Base-by-base conservation (phyloP, 35 echinoderm and acorn worm genomes). In the Strongylocentrotus purpuratus region DNA sequence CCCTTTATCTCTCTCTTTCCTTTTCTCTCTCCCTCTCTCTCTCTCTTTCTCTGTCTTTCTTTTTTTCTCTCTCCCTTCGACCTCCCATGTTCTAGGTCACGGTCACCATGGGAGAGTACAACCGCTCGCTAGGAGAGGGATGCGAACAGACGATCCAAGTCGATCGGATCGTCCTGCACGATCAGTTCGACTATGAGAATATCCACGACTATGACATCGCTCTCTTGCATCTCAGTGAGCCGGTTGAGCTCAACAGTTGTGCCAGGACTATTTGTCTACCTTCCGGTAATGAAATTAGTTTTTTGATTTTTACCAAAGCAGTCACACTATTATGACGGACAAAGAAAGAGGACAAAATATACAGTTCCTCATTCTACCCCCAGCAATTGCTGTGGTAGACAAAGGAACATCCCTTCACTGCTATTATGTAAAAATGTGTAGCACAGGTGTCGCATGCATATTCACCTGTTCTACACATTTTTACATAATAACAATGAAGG, bases 221-320 rank as follows among this genome's bases (percentile, higher is more conserved):
- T 41, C 45, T 89, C 33, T 89, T 89, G 87, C 87, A 89, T 46
- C 87, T 89, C 33, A 41, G 33, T 10, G 87, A 89, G 18, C 87
- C 87, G 14, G 87, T 41, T 33, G 87, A 89, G 11, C 87, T 89
- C 87, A 89, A 89, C 33, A 41, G 33, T 31, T 89, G 87, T 89
- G 87, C 20, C 45, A 32, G 87, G n/a, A 89, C 87, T 33, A 89
- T 89, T 46, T 89, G 87, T 46, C 87, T 89, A 7, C 87, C 87
- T 41, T 17, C 33, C 14, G 87, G 87, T 89, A 89, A 33, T 89
- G 0, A 4, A 78, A 22, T 78, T 78, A 28, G 7, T 78, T 28
- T 78, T 78, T 28, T 78, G 65, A 8, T 78, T 4, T 28, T 59
- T 28, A 22, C 25, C 50, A 55, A 12, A 12, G 50, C 11, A 14